phyloP scores from a whole-genome alignment of 2,113 vertebrate species.

The Aptenodytes forsteri region DNA sequence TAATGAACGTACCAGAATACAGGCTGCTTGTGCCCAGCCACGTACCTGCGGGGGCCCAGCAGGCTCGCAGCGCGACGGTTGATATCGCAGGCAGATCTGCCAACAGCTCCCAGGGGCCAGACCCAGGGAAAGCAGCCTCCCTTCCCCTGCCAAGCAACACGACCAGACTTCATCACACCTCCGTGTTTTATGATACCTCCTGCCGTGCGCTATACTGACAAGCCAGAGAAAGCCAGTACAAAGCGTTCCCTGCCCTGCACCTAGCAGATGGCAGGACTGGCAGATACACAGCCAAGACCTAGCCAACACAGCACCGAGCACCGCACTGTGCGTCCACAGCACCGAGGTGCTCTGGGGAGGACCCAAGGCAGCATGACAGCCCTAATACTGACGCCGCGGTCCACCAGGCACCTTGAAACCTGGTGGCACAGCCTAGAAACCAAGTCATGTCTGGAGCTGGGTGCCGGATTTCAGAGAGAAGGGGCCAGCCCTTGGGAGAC shows the following conservation, averaged over 20 bases:
- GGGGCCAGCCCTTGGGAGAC: neutral
- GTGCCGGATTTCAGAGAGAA: neutral
- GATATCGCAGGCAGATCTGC: neutral
- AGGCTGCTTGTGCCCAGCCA: neutral
- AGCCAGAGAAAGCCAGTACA: neutral
- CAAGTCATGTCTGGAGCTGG: rapidly evolving
- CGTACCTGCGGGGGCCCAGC: neutral
- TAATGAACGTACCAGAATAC: neutral
- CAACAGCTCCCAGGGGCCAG: neutral
- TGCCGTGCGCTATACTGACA: rapidly evolving
- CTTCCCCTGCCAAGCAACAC: neutral
- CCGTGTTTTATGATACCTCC: neutral
- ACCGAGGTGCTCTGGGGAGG: rapidly evolving
- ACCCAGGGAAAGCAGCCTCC: neutral
- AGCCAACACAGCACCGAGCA: neutral
- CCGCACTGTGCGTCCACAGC: rapidly evolving
- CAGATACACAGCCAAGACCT: neutral
- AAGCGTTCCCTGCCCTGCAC: neutral
- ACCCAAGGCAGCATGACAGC: rapidly evolving
- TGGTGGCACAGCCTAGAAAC: neutral
- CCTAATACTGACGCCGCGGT: rapidly evolving
- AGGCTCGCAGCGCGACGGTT: rapidly evolving
- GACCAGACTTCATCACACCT: neutral
- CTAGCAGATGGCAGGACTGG: neutral
- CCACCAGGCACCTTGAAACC: neutral